phyloP scores from a whole-genome alignment of 2,888 invertebrate genomes.

The Pardosa pseudoannulata region DNA sequence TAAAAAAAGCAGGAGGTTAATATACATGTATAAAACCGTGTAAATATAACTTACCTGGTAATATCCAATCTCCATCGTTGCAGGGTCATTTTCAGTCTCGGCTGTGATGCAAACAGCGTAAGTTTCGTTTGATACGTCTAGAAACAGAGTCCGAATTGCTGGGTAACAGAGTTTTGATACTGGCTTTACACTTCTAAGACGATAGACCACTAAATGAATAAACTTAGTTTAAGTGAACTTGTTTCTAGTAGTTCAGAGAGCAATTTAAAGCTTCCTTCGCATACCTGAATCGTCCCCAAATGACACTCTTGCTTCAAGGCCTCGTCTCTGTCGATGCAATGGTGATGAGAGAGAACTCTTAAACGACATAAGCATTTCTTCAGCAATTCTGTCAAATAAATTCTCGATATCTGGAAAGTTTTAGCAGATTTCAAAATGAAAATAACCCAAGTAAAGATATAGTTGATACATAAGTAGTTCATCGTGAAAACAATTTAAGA shows the following conservation, averaged over 20 bases:
- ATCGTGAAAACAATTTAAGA: too few species aligned
- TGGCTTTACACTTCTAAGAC: conserved; percentile 46
- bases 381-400: conserved; percentile 44
- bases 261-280: not conserved
- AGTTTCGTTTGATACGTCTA: conserved; percentile 31
- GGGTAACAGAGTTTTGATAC: conserved; percentile 47
- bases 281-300: conserved; percentile 48
- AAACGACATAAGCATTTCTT: conserved; percentile 35
- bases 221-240: not conserved
- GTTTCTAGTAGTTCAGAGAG: not conserved
- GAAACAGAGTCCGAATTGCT: conserved; percentile 33
- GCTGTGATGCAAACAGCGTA: conserved; percentile 50
- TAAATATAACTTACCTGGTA: conserved; percentile 56
- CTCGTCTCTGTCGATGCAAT: conserved; percentile 30
- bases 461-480: too few species aligned
- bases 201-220: conserved; percentile 44
- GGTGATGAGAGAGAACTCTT: conserved; percentile 27
- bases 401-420: conserved; percentile 1
- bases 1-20: too few species aligned
- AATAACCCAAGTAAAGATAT: too few species aligned
- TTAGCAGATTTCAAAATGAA: too few species aligned
- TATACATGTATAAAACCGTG: too few species aligned
- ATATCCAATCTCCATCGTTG: conserved; percentile 34
- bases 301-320: not conserved
- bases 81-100: conserved; percentile 5